phyloP scores from a whole-genome alignment of 2,113 vertebrate species.

The Poeciliopsis retropinna region DNA sequence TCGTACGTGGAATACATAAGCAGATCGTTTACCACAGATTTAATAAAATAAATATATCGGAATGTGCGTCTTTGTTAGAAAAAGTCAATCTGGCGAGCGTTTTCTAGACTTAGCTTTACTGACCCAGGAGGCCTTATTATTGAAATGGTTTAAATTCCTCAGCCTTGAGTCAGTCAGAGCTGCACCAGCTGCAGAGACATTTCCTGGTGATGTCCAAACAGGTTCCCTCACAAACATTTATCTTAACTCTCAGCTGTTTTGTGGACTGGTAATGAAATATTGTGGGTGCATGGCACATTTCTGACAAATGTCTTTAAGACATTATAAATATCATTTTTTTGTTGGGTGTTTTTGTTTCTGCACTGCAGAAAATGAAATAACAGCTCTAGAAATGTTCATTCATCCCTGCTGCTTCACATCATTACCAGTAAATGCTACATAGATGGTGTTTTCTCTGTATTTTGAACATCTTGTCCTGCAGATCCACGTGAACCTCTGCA shows the following conservation, averaged over 20 bases:
- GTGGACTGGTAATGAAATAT: conserved; percentile 6
- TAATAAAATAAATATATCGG: neutral
- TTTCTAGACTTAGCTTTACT: conserved; percentile 42
- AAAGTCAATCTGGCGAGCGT: conserved; percentile 23
- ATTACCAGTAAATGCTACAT: conserved; percentile 26
- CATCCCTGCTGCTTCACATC: conserved; percentile 17
- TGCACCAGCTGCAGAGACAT: conserved; percentile 59
- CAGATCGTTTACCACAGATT: neutral
- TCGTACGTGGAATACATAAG: neutral
- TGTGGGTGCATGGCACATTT: neutral
- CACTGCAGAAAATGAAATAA: conserved; percentile 10
- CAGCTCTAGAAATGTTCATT: conserved; percentile 29
- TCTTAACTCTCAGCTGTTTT: conserved; percentile 3
- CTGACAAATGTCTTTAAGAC: neutral
- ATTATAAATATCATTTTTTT: neutral
- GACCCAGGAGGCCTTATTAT: conserved; percentile 35
- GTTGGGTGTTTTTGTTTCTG: neutral
- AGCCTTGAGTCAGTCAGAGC: conserved; percentile 39
- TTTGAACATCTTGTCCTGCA: conserved; percentile 40
- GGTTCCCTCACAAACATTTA: conserved; percentile 27
- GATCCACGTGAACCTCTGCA: conserved; percentile 16
- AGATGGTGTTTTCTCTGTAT: conserved; percentile 29
- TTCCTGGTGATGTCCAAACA: conserved; percentile 51
- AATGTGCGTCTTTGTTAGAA: neutral
- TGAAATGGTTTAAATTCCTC: conserved; percentile 62